A percentile compares a stretch with the other conserved stretches of the same genome.
phyloP scores from a whole-genome alignment of 2,113 vertebrate genomes.

The Macquaria australasica region DNA sequence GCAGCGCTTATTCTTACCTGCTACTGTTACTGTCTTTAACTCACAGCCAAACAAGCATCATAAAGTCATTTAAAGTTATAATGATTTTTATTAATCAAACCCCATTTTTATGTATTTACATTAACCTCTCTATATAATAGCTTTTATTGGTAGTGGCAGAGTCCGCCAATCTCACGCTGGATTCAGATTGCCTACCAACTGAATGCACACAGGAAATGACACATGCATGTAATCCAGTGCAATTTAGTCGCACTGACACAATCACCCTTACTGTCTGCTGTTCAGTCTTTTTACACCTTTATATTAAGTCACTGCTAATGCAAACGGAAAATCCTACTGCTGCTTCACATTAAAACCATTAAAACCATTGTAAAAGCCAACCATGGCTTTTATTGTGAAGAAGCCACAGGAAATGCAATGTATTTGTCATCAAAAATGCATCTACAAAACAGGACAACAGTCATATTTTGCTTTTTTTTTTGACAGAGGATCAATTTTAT shows the following conservation, averaged over 20 bases:
- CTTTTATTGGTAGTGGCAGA: not conserved
- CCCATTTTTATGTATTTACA: not conserved
- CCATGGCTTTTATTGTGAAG: not conserved
- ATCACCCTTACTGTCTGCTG: not conserved
- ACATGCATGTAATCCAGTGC: not conserved
- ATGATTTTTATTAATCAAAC: not conserved
- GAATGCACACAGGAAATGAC: not conserved
- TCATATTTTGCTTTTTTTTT: not conserved
- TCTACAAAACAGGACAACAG: not conserved
- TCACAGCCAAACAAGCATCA: not conserved
- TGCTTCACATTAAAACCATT: not conserved
- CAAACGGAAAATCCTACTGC: not conserved
- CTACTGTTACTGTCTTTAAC: slow-evolving; percentile 3
- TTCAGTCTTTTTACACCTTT: not conserved
- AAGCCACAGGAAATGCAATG: no score
- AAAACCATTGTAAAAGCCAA: no score
- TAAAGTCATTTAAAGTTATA: not conserved
- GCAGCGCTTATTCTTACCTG: not conserved
- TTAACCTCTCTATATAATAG: not conserved
- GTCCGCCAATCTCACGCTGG: not conserved
- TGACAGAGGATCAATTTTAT: not conserved
- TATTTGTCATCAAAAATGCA: not conserved
- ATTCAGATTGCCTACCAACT: not conserved
- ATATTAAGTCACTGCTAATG: not conserved
- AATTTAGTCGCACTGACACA: not conserved